phyloP scores from a whole-genome alignment of 2,888 invertebrate species.

The Drosophila anomelani region DNA sequence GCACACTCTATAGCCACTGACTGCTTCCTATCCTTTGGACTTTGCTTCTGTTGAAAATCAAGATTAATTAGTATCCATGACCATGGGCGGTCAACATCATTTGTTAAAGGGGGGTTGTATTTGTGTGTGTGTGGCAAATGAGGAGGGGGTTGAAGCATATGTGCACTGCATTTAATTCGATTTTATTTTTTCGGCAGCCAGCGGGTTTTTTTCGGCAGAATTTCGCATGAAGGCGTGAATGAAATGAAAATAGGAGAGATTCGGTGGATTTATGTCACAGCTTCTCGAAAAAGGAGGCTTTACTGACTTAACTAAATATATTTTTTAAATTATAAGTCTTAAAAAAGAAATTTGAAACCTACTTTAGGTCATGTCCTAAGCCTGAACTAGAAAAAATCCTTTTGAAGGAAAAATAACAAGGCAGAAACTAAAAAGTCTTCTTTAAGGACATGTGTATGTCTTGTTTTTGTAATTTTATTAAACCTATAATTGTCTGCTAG shows the following conservation, averaged over 20 bases:
- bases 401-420: not conserved
- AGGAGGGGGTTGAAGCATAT: slow-evolving; percentile 37
- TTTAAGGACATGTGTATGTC: not conserved
- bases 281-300: not conserved
- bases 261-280: not conserved
- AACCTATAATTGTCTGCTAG: not conserved
- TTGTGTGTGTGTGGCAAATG: not conserved
- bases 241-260: not conserved
- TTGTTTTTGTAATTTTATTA: not conserved
- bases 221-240: slow-evolving; percentile 55
- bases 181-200: slow-evolving; percentile 38
- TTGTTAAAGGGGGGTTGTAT: slow-evolving; percentile 54
- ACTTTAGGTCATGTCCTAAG: not conserved
- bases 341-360: not conserved
- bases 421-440: not conserved
- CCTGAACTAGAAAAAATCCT: no score
- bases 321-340: no score
- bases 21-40: slow-evolving; percentile 14
- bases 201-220: slow-evolving; percentile 14
- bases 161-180: slow-evolving; percentile 57
- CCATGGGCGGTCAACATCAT: slow-evolving; percentile 79
- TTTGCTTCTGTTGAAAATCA: slow-evolving; percentile 60
- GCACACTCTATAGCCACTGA: slow-evolving; percentile 5
- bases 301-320: not conserved
- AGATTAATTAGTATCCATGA: slow-evolving; percentile 75